Percentiles rank a stretch among this genome's conserved stretches.
Conservation (phyloP, 2,113 vertebrate genomes). For the Panthera uncia region DNA sequence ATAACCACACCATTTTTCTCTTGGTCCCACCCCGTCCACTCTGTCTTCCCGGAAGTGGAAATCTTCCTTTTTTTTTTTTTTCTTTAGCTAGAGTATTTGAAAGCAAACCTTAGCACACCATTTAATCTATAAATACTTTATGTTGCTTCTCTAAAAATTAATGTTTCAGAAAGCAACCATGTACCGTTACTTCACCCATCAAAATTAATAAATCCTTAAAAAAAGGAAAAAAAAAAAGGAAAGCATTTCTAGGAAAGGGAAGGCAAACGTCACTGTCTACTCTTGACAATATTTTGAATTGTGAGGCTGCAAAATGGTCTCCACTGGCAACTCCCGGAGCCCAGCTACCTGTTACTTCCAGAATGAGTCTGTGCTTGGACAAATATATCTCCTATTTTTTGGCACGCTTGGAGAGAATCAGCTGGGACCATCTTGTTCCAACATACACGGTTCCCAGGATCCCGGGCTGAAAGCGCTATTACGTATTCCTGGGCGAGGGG, state of each 20-base stretch:
- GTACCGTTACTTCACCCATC: not conserved
- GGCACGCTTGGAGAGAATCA: not conserved
- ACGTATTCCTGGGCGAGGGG: not conserved
- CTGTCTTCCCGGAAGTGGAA: not conserved
- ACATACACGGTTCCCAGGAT: not conserved
- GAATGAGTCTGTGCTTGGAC: not conserved
- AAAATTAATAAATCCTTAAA: not conserved
- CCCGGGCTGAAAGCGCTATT: not conserved
- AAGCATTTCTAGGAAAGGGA: slow-evolving; percentile 43
- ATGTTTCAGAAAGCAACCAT: not conserved
- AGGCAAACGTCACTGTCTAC: not conserved
- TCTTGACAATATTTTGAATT: slow-evolving; percentile 11
- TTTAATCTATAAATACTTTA: not conserved
- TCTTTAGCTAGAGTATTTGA: not conserved
- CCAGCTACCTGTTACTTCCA: not conserved
- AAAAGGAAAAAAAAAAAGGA: not conserved
- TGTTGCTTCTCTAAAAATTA: not conserved
- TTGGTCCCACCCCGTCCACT: not conserved
- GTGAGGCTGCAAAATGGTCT: not conserved
- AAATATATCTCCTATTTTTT: not conserved
- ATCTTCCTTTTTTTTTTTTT: not conserved
- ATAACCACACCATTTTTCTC: not conserved
- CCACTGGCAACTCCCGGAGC: not conserved
- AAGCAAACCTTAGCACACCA: not conserved
- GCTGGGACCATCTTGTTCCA: not conserved